A percentile compares a stretch with the other conserved stretches of the same genome.
Conservation (phyloP, 2,113 vertebrate genomes). For the Sturnus vulgaris region DNA sequence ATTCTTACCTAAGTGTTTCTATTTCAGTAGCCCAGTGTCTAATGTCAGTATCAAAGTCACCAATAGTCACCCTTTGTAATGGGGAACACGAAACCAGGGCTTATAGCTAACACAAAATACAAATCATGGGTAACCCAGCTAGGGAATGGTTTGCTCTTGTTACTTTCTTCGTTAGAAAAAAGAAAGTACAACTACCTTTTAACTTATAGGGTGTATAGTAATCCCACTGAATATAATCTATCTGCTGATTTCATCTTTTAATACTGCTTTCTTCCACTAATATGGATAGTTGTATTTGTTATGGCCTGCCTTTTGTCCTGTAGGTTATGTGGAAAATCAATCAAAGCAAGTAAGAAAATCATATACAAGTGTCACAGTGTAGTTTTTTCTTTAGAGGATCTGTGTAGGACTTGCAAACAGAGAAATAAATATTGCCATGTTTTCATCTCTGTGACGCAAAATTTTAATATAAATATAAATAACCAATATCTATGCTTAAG, state of each 20-base stretch:
- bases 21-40: constrained; percentile 19
- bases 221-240: background rate
- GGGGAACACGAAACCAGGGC: background rate
- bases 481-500: background rate
- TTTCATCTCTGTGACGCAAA: background rate
- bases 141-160: background rate
- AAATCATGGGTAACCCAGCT: background rate
- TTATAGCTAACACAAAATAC: constrained; percentile 27
- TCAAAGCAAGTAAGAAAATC: constrained; percentile 9
- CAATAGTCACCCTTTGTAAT: background rate
- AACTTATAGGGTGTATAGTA: background rate
- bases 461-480: background rate
- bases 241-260: background rate
- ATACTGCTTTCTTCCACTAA: background rate
- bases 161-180: constrained; percentile 29
- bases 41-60: background rate
- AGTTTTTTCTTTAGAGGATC: background rate
- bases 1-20: constrained; percentile 1
- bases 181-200: constrained; percentile 12
- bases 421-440: background rate
- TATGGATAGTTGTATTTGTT: background rate
- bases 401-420: background rate
- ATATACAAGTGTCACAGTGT: background rate
- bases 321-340: background rate
- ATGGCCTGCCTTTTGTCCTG: background rate